Percentiles rank a stretch among this genome's conserved stretches.
Conservation (phyloP, 92 coral and sea anemone species). For the Ricordea florida region DNA sequence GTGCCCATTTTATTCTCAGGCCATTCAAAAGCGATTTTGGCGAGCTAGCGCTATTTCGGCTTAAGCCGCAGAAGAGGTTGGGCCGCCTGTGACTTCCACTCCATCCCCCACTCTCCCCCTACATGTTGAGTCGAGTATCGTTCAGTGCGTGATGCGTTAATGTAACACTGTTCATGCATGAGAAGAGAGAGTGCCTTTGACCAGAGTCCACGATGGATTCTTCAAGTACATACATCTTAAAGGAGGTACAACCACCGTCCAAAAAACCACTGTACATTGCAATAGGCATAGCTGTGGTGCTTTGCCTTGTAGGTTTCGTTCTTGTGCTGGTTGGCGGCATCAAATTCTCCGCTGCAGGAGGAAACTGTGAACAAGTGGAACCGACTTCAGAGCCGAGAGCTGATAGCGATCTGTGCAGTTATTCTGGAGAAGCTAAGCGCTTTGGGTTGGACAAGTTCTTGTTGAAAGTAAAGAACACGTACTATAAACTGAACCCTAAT, state of each 20-base stretch:
- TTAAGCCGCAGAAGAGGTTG: too few relatives aligned
- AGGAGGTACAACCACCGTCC: slow-evolving; percentile 7
- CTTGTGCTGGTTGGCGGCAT: slow-evolving; percentile 67
- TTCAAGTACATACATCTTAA: not conserved
- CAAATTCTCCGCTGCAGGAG: not conserved
- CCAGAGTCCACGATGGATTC: too few relatives aligned
- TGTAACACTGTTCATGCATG: too few relatives aligned
- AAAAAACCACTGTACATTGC: slow-evolving; percentile 26
- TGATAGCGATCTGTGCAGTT: slow-evolving; percentile 17
- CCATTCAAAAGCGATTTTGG: too few relatives aligned
- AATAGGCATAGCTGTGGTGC: slow-evolving; percentile 33
- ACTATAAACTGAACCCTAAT: slow-evolving; percentile 80
- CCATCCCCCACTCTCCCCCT: too few relatives aligned
- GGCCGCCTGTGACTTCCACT: too few relatives aligned
- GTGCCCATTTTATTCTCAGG: too few relatives aligned
- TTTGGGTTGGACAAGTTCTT: slow-evolving; percentile 67
- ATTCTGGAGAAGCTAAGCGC: slow-evolving; percentile 75
- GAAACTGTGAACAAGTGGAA: not conserved
- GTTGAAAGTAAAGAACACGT: slow-evolving; percentile 67
- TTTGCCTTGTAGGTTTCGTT: slow-evolving; percentile 66
- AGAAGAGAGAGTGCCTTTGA: too few relatives aligned
- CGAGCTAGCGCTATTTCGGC: too few relatives aligned
- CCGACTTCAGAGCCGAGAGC: not conserved
- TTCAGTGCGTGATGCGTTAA: too few relatives aligned
- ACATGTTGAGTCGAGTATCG: too few relatives aligned